Conservation (phyloP, 2,113 vertebrate species). For the Pluvialis apricaria region DNA sequence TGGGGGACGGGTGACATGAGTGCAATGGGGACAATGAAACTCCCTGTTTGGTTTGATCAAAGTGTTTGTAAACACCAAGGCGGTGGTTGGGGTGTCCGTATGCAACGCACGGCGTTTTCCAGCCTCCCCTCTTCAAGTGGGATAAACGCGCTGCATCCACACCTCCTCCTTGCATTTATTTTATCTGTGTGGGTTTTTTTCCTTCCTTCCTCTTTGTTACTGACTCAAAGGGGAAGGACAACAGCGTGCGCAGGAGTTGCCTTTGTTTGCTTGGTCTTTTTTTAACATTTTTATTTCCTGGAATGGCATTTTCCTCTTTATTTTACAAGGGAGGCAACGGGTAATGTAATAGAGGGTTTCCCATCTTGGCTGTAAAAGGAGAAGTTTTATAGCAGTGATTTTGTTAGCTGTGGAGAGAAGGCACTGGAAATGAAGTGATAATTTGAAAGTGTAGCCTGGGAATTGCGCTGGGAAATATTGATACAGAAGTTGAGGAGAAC, state of each 20-base stretch:
- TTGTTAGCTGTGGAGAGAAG: background rate
- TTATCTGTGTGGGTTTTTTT: background rate
- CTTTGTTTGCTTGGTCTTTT: background rate
- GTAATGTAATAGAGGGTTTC: background rate
- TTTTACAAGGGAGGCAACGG: background rate
- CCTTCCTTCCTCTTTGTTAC: background rate
- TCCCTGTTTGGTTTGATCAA: slow-evolving; percentile 28
- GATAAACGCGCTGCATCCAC: background rate
- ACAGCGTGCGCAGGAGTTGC: background rate
- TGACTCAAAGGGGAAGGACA: background rate
- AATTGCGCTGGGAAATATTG: background rate
- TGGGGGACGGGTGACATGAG: slow-evolving; percentile 1
- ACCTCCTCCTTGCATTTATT: background rate
- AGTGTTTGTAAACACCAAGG: slow-evolving; percentile 36
- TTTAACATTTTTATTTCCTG: slow-evolving; percentile 17
- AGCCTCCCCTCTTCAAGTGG: background rate
- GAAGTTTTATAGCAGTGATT: slow-evolving; percentile 18
- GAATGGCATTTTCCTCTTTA: background rate
- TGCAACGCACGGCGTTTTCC: background rate
- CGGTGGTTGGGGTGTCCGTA: background rate
- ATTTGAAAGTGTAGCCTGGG: background rate
- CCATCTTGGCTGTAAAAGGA: background rate
- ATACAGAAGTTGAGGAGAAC: background rate
- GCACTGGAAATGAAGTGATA: background rate
- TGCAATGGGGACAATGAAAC: slow-evolving; percentile 36